Evolutionary conservation across 1,140 invertebrate species (phyloP).

Genomic region (Dreissena polymorpha): DNA sequence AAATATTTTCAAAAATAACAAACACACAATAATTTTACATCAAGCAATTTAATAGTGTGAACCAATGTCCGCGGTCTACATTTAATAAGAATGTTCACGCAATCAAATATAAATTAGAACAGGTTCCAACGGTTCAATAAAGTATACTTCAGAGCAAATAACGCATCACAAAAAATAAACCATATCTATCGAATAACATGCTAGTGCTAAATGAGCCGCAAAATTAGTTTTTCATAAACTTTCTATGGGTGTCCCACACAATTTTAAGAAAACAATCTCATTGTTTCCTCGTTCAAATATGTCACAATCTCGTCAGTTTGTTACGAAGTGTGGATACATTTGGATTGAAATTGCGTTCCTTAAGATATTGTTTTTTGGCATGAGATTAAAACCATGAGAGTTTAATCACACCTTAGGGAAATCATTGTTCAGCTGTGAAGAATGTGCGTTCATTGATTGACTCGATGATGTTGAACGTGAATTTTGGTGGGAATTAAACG

Average conservation of each 20-base stretch:
- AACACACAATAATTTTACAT: no score
- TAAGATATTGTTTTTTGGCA: slow-evolving; percentile 39
- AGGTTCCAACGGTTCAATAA: no score
- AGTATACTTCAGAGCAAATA: no score
- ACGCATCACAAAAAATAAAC: no score
- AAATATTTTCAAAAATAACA: no score
- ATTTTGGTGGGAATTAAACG: no score
- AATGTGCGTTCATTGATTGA: slow-evolving; percentile 1
- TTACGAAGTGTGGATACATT: background rate
- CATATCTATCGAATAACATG: no score
- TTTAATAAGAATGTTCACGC: no score
- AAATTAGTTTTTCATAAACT: background rate
- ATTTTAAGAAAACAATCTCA: background rate
- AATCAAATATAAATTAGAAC: no score
- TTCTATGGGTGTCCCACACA: background rate
- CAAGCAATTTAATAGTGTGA: no score
- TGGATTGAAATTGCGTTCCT: background rate
- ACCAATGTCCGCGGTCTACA: no score
- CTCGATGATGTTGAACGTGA: background rate
- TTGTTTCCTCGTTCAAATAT: background rate
- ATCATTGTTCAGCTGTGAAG: slow-evolving; percentile 28
- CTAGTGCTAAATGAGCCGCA: background rate
- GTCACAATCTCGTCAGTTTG: background rate
- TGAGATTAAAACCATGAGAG: slow-evolving; percentile 28
- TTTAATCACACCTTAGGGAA: slow-evolving; percentile 35